These are phyloP conservation scores for Solen grandis DNA, from an alignment of 1,140 invertebrate genomes.

Conservation along the genomic window DNA sequence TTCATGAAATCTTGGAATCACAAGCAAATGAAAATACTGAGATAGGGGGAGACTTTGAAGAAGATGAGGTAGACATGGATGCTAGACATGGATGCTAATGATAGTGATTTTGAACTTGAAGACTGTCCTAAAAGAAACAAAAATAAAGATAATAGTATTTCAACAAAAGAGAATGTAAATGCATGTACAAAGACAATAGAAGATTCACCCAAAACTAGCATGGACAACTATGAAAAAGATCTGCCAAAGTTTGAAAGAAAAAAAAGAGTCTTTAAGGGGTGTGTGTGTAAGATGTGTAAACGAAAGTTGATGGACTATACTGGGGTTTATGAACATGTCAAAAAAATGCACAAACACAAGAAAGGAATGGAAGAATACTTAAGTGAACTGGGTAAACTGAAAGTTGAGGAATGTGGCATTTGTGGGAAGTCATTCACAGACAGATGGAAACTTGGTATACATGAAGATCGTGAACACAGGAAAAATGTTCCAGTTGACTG, in stretches of 20 bases:
- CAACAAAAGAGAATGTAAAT: conserved; percentile 35
- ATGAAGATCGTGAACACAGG: conserved; percentile 52
- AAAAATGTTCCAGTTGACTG: conserved; percentile 15
- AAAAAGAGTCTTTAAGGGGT: conserved; percentile 6
- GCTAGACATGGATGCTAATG: too few species aligned
- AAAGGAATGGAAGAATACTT: conserved; percentile 56
- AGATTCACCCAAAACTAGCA: too few species aligned
- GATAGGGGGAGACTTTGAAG: too few species aligned
- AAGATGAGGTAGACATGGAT: too few species aligned
- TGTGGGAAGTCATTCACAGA: conserved; percentile 45
- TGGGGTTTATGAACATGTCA: conserved; percentile 64
- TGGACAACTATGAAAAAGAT: conserved; percentile 40
- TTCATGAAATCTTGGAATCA: background rate
- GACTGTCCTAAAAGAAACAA: background rate
- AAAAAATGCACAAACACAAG: conserved; percentile 58
- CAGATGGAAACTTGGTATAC: conserved; percentile 25
- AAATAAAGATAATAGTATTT: conserved; percentile 4
- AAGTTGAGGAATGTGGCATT: conserved; percentile 46
- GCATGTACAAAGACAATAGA: background rate
- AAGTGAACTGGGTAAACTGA: conserved; percentile 33
- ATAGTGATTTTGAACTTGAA: conserved; percentile 24
- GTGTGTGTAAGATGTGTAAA: conserved; percentile 62
- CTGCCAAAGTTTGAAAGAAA: conserved; percentile 11
- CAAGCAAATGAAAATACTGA: too few species aligned
- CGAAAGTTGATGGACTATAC: conserved; percentile 63